phyloP scores from a whole-genome alignment of 2,888 invertebrate species.

The Unio delphinus region DNA sequence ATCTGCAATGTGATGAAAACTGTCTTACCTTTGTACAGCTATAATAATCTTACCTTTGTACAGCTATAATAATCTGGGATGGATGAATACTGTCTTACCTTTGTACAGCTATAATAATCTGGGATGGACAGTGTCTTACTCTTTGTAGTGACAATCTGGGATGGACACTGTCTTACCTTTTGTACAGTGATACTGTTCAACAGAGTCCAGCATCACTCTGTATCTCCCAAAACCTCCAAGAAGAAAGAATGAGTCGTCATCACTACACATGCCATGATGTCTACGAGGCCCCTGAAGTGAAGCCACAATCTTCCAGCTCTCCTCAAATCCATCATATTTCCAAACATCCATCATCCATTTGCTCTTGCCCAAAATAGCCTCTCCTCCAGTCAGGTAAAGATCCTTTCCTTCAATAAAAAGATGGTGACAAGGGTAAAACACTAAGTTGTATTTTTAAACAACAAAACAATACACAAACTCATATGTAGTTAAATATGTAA shows the following conservation, averaged over 20 bases:
- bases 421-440: too few species aligned
- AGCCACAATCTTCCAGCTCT: conserved; percentile 24
- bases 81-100: conserved; percentile 12
- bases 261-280: conserved; percentile 37
- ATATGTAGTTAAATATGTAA: too few species aligned
- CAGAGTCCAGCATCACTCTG: conserved; percentile 24
- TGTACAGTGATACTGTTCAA: conserved; percentile 26
- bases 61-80: conserved; percentile 13
- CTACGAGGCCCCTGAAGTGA: conserved; percentile 24
- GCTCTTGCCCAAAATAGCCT: conserved; percentile 19
- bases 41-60: neutral
- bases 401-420: conserved; percentile 20
- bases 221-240: conserved; percentile 42
- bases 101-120: conserved; percentile 6
- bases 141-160: too few species aligned
- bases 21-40: conserved; percentile 14
- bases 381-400: conserved; percentile 40
- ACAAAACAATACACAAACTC: too few species aligned
- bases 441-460: too few species aligned
- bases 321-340: conserved; percentile 26
- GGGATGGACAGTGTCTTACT: too few species aligned
- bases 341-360: conserved; percentile 27
- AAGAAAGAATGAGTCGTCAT: conserved; percentile 21
- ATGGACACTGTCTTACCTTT: conserved; percentile 16
- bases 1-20: too few species aligned